Conservation (phyloP, 1,140 invertebrate genomes). For the Oreohelix idahoensis region DNA sequence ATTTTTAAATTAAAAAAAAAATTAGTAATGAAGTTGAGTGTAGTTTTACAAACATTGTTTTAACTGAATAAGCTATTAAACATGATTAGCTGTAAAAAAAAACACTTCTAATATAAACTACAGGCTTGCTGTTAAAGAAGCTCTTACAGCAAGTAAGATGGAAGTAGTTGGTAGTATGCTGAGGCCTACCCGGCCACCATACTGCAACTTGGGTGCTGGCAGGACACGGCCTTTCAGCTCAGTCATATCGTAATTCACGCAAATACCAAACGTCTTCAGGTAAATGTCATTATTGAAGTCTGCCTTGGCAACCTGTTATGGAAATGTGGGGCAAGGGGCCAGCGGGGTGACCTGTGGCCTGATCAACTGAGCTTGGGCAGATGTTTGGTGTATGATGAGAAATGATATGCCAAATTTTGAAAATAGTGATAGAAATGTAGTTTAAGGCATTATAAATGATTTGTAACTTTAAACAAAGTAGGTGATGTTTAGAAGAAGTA, state of each 20-base stretch:
- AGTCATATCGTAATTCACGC: constrained; percentile 98
- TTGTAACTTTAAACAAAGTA: no score
- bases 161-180: constrained; percentile 21
- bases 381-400: neutral
- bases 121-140: neutral
- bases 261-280: constrained; percentile 98
- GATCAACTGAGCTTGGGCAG: neutral
- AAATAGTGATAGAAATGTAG: no score
- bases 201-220: constrained; percentile 97
- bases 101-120: no score
- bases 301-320: constrained; percentile 83
- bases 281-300: constrained; percentile 99
- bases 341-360: neutral
- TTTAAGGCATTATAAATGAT: no score
- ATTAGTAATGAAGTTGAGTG: no score
- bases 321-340: neutral
- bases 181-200: constrained; percentile 91
- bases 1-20: no score
- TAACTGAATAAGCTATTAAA: no score
- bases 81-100: no score
- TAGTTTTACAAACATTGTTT: no score
- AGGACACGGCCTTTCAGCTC: constrained; percentile 98
- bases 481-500: no score
- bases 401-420: neutral
- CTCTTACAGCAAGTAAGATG: neutral